Evolutionary conservation across 2,113 vertebrate species (phyloP).

Genomic region (Abramis brama): DNA sequence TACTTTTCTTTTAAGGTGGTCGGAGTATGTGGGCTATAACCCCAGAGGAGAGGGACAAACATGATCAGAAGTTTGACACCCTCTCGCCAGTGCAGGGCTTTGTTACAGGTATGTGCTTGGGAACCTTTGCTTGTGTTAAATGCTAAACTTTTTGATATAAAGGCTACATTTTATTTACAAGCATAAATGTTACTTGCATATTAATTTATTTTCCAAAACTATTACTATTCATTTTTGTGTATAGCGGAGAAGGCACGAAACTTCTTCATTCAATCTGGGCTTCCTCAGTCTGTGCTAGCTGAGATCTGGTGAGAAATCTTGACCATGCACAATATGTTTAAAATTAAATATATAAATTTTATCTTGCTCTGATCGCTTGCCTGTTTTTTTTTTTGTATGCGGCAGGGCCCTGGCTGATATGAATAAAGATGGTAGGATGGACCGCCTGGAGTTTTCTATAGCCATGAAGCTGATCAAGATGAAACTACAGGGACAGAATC

Average conservation of each 20-base stretch:
- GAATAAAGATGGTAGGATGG: slow-evolving; percentile 97
- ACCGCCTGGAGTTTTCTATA: slow-evolving; percentile 94
- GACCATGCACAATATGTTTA: background rate
- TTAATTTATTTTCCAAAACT: background rate
- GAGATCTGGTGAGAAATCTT: slow-evolving; percentile 88
- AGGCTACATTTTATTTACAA: background rate
- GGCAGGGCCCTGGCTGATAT: slow-evolving; percentile 89
- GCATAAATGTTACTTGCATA: background rate
- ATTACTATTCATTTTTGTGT: background rate
- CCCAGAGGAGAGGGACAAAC: slow-evolving; percentile 90
- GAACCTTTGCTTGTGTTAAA: background rate
- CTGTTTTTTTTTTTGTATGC: background rate
- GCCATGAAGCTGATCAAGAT: slow-evolving; percentile 98
- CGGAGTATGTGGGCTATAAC: slow-evolving; percentile 93
- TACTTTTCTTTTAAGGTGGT: slow-evolving; percentile 73
- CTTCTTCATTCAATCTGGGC: slow-evolving; percentile 93
- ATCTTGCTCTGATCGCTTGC: background rate
- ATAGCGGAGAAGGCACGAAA: slow-evolving; percentile 91
- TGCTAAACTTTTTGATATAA: background rate
- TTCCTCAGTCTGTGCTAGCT: slow-evolving; percentile 86
- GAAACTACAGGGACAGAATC: slow-evolving; percentile 87
- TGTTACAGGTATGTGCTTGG: slow-evolving; percentile 84
- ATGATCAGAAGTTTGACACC: slow-evolving; percentile 94
- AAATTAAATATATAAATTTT: no score
- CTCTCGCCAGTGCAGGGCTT: slow-evolving; percentile 86